Evolutionary conservation across 92 coral and sea anemone genomes (phyloP).

Genomic region (Zoanthus sociatus): DNA sequence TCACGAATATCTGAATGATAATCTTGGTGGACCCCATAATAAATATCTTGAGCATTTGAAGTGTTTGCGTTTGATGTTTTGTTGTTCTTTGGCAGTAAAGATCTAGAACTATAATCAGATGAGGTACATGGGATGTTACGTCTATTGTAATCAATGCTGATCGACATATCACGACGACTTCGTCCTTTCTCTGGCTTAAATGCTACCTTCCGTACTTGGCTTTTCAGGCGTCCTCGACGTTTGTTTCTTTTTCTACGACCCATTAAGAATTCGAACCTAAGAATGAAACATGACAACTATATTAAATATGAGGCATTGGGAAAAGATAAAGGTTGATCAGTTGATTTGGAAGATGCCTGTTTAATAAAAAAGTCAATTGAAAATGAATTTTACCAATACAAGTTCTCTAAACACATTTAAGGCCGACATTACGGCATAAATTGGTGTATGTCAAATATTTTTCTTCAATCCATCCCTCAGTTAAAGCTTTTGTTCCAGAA

Average conservation of each 20-base stretch:
- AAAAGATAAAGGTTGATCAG: too few relatives aligned
- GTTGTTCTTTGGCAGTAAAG: background rate
- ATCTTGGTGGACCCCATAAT: background rate
- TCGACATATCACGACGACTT: background rate
- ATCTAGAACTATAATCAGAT: background rate
- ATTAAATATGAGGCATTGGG: too few relatives aligned
- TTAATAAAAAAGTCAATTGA: too few relatives aligned
- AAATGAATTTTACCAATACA: too few relatives aligned
- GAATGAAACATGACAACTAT: too few relatives aligned
- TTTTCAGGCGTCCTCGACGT: background rate
- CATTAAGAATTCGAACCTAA: background rate
- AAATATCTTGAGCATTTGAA: background rate
- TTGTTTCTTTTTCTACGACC: background rate
- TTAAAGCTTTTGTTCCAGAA: too few relatives aligned
- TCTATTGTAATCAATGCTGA: background rate
- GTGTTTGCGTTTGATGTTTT: background rate
- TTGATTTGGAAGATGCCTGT: too few relatives aligned
- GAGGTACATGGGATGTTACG: background rate
- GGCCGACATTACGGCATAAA: too few relatives aligned
- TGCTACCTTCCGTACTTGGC: too few relatives aligned
- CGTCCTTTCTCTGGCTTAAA: background rate
- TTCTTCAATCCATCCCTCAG: too few relatives aligned
- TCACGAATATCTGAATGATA: background rate
- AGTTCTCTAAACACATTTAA: too few relatives aligned
- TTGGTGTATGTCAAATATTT: too few relatives aligned